Evolutionary conservation across 2,113 vertebrate genomes (phyloP).

Genomic region (Entomyzon cyanotis): DNA sequence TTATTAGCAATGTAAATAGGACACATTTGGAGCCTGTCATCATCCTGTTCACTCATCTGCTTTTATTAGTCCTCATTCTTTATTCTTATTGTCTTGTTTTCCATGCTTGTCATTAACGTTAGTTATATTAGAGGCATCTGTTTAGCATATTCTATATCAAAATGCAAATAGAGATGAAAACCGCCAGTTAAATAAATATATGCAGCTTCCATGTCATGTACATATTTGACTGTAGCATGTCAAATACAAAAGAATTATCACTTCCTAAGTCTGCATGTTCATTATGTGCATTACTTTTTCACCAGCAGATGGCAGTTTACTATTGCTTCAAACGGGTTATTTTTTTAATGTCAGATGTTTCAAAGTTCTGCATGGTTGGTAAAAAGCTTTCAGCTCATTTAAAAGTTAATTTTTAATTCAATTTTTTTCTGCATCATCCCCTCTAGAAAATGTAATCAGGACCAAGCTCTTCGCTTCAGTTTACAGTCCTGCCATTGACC

Average conservation of each 20-base stretch:
- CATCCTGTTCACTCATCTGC: constrained; percentile 37
- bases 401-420: background rate
- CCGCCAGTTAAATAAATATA: constrained; percentile 39
- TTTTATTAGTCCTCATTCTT: constrained; percentile 62
- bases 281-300: background rate
- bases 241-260: constrained; percentile 50
- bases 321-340: constrained; percentile 53
- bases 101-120: constrained; percentile 1
- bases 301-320: constrained; percentile 71
- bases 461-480: background rate
- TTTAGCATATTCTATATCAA: constrained; percentile 61
- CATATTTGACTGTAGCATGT: background rate
- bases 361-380: background rate
- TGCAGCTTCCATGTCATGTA: constrained; percentile 21
- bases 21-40: constrained; percentile 56
- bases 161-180: constrained; percentile 52
- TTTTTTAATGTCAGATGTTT: background rate
- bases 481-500: background rate
- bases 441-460: background rate
- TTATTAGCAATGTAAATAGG: constrained; percentile 65
- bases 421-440: background rate
- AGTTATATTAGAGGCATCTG: constrained; percentile 56
- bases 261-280: background rate
- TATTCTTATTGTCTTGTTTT: constrained; percentile 58
- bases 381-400: background rate